These are phyloP conservation scores for Hyla sarda DNA, from an alignment of 2,113 vertebrate genomes.

Conservation along the genomic window DNA sequence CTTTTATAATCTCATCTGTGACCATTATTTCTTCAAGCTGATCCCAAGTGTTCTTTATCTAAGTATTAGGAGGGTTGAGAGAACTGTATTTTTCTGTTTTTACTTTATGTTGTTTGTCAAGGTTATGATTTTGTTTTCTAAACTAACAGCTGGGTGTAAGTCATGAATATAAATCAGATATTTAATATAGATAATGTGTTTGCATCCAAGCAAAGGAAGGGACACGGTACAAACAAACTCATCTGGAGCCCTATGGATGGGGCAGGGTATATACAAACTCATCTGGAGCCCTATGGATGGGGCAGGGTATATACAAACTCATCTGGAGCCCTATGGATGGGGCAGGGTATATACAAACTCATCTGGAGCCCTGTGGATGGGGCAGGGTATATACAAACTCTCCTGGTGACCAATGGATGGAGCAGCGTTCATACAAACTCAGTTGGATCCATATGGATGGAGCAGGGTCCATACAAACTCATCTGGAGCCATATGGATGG, in stretches of 20 bases:
- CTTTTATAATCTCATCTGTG: constrained; percentile 15
- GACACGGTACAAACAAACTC: too few relatives aligned
- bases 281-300: not conserved
- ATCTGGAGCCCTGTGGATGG: not conserved
- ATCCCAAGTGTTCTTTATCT: not conserved
- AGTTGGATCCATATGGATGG: too few relatives aligned
- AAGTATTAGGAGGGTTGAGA: not conserved
- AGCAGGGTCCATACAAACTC: too few relatives aligned
- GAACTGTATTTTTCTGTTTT: not conserved
- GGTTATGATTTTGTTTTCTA: not conserved
- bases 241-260: not conserved
- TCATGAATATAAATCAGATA: too few relatives aligned
- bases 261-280: too few relatives aligned
- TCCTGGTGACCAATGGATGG: too few relatives aligned
- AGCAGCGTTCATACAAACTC: too few relatives aligned
- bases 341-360: too few relatives aligned
- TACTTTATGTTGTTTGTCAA: not conserved
- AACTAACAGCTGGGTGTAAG: not conserved
- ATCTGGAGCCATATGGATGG: too few relatives aligned
- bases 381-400: too few relatives aligned
- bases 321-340: not conserved
- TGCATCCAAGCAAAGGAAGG: not conserved
- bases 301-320: too few relatives aligned
- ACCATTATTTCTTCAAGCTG: not conserved
- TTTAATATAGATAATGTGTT: too few relatives aligned